Conservation (phyloP, 2,888 invertebrate species). For the Orgyia antiqua region DNA sequence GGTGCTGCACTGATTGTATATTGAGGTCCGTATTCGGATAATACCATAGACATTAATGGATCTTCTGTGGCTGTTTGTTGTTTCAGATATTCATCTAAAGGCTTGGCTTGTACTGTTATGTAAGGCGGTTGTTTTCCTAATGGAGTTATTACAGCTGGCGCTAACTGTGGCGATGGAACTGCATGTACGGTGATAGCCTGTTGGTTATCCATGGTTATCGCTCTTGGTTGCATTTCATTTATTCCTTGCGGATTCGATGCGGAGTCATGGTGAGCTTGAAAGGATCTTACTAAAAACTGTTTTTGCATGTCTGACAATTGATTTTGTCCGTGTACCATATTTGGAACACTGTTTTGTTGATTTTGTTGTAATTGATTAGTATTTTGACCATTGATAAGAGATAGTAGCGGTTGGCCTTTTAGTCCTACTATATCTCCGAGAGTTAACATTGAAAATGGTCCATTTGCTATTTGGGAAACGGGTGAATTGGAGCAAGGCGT, state of each 20-base stretch:
- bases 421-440: slow-evolving; percentile 20
- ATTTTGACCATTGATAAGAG: slow-evolving; percentile 19
- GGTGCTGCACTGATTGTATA: slow-evolving; percentile 17
- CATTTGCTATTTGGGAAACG: slow-evolving; percentile 6
- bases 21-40: slow-evolving; percentile 27
- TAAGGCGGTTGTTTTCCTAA: slow-evolving; percentile 23
- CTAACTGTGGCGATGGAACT: slow-evolving; percentile 8
- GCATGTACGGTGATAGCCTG: slow-evolving; percentile 6
- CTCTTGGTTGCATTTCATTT: slow-evolving; percentile 9
- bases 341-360: slow-evolving; percentile 12
- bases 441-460: slow-evolving; percentile 8
- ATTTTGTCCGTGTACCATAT: slow-evolving; percentile 14
- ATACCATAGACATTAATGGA: slow-evolving; percentile 25
- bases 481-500: slow-evolving; percentile 7
- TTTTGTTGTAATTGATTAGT: slow-evolving; percentile 14
- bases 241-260: slow-evolving; percentile 8
- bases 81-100: slow-evolving; percentile 11
- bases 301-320: slow-evolving; percentile 22
- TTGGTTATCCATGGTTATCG: slow-evolving; percentile 5
- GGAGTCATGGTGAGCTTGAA: slow-evolving; percentile 11
- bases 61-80: slow-evolving; percentile 13
- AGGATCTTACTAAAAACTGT: slow-evolving; percentile 20
- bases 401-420: slow-evolving; percentile 17
- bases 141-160: slow-evolving; percentile 17
- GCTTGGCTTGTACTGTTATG: slow-evolving; percentile 30